phyloP scores from a whole-genome alignment of 2,113 vertebrate species.

The Solenodon paradoxus region DNA sequence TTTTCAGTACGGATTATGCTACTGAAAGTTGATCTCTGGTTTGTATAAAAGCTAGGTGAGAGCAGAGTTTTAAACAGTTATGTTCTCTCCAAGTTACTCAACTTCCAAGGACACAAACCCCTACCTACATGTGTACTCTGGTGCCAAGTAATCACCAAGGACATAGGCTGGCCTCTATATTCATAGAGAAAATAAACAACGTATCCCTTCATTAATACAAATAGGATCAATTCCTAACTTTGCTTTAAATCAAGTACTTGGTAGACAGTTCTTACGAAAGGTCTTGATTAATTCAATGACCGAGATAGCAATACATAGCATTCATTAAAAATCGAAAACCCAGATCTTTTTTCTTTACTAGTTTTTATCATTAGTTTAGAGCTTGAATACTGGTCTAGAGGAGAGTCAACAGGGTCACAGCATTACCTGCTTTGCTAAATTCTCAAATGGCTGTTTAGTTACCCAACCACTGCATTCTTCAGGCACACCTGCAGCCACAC shows the following conservation, averaged over 20 bases:
- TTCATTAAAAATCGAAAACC: not conserved
- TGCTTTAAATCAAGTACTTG: not conserved
- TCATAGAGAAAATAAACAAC: not conserved
- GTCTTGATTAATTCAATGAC: not conserved
- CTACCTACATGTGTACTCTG: not conserved
- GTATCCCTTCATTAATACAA: not conserved
- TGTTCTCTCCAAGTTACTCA: not conserved
- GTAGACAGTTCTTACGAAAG: not conserved
- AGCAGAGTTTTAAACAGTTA: not conserved
- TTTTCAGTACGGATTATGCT: not conserved
- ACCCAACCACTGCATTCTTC: not conserved
- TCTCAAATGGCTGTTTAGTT: not conserved
- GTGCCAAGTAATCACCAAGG: not conserved
- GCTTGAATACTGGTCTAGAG: not conserved
- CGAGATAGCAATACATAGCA: not conserved
- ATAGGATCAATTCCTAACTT: not conserved
- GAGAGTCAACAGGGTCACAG: not conserved
- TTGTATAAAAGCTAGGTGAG: not conserved
- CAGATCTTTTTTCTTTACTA: not conserved
- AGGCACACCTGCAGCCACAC: not conserved
- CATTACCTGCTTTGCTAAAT: not conserved
- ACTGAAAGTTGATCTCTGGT: not conserved
- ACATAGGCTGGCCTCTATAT: not conserved
- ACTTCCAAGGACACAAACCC: not conserved
- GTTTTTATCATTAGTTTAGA: not conserved